These are phyloP conservation scores for Tiliqua scincoides DNA, from an alignment of 2,113 vertebrate species.

Conservation along the genomic window DNA sequence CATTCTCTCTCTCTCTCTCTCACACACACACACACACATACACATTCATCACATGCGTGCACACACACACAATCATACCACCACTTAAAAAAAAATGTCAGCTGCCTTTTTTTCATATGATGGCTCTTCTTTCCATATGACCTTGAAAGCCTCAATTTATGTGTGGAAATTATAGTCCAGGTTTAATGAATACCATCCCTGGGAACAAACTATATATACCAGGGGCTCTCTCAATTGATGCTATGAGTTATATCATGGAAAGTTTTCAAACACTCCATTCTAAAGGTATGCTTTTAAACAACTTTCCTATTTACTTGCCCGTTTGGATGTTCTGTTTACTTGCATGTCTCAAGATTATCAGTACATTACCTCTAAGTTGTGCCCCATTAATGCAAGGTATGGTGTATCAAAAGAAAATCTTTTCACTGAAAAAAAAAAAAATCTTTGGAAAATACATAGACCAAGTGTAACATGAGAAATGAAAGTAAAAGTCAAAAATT, in stretches of 20 bases:
- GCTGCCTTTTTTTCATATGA: not conserved
- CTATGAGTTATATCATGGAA: too few relatives aligned
- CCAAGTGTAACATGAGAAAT: not conserved
- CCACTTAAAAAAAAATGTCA: not conserved
- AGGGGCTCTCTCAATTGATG: not conserved
- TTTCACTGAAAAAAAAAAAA: not conserved
- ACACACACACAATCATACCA: not conserved
- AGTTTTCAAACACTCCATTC: not conserved
- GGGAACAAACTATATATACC: not conserved
- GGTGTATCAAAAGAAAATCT: not conserved
- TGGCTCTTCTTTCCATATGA: not conserved
- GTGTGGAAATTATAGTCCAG: not conserved
- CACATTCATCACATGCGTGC: too few relatives aligned
- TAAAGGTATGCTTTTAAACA: not conserved
- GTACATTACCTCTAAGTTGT: not conserved
- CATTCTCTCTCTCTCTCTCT: too few relatives aligned
- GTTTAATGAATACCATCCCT: not conserved
- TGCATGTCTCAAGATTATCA: not conserved
- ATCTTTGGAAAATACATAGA: not conserved
- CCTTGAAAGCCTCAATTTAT: not conserved
- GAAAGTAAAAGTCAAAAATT: conserved; percentile 10
- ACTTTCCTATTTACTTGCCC: not conserved
- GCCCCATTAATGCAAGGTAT: not conserved
- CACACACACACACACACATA: too few relatives aligned
- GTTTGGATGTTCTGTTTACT: not conserved